Conservation (phyloP, 2,113 vertebrate genomes). For the Urocitellus parryii region DNA sequence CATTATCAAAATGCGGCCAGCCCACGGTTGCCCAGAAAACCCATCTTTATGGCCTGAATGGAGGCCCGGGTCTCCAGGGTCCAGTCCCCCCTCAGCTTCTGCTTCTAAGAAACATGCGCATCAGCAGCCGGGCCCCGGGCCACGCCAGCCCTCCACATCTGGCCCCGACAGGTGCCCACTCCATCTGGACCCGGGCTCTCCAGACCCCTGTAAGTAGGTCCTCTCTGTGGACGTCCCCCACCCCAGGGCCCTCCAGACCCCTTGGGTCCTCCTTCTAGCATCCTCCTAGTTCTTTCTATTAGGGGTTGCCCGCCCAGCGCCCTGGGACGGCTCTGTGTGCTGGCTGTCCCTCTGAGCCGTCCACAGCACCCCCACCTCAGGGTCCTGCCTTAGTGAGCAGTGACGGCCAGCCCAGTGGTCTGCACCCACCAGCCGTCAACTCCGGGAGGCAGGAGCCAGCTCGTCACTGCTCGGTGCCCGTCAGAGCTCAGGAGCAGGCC, state of each 20-base stretch:
- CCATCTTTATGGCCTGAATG: background rate
- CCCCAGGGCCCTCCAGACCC: background rate
- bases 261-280: background rate
- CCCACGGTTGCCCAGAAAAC: background rate
- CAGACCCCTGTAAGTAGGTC: background rate
- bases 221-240: background rate
- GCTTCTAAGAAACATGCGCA: background rate
- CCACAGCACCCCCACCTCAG: background rate
- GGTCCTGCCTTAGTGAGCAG: background rate
- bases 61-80: background rate
- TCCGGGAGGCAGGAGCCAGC: no score
- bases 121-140: background rate
- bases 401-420: rapidly evolving
- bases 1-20: background rate
- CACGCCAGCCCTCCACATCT: background rate
- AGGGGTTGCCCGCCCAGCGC: no score
- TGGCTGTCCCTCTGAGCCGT: background rate
- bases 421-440: background rate
- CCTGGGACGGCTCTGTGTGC: background rate
- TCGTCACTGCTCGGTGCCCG: no score
- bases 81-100: background rate
- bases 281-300: background rate
- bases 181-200: background rate
- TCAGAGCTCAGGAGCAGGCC: background rate
- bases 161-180: background rate